A percentile compares a stretch with the other conserved stretches of the same genome.
phyloP scores from a whole-genome alignment of 2,888 invertebrate genomes.

The Druceiella hillmani region DNA sequence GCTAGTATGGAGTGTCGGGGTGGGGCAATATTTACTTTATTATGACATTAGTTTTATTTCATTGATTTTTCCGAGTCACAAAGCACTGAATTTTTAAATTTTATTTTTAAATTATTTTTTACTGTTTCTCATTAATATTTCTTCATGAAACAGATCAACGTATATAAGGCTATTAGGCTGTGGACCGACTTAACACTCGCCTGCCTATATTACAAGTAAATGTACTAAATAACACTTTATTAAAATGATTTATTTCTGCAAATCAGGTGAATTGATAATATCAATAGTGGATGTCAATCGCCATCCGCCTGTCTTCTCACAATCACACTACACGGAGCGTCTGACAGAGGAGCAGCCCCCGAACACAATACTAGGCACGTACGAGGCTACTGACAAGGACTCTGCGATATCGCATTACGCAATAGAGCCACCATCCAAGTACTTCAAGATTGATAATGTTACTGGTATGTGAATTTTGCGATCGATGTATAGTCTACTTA shows the following conservation, averaged over 20 bases:
- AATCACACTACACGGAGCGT: conserved; percentile 38
- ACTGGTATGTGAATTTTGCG: conserved; percentile 60
- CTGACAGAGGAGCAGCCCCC: conserved; percentile 78
- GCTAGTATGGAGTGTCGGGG: no score
- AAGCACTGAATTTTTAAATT: no score
- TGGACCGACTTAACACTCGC: no score
- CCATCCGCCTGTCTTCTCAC: conserved; percentile 53
- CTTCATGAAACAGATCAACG: no score
- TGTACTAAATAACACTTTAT: not conserved
- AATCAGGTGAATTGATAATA: conserved; percentile 54
- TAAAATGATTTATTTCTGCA: not conserved
- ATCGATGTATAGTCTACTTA: not conserved
- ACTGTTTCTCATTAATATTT: no score
- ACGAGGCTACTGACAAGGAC: conserved; percentile 75
- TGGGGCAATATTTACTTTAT: no score
- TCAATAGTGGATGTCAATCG: conserved; percentile 68
- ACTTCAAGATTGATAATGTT: conserved; percentile 74
- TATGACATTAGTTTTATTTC: no score
- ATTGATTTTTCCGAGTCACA: no score
- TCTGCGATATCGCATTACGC: conserved; percentile 75
- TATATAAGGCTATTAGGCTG: no score
- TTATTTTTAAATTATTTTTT: no score
- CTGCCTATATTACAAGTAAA: not conserved
- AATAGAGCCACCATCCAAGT: conserved; percentile 64
- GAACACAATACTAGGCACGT: conserved; percentile 71